Percentiles rank a stretch among this genome's conserved stretches.
These are phyloP conservation scores for Acronicta aceris DNA, from an alignment of 2,888 invertebrate genomes.

Conservation along the genomic window DNA sequence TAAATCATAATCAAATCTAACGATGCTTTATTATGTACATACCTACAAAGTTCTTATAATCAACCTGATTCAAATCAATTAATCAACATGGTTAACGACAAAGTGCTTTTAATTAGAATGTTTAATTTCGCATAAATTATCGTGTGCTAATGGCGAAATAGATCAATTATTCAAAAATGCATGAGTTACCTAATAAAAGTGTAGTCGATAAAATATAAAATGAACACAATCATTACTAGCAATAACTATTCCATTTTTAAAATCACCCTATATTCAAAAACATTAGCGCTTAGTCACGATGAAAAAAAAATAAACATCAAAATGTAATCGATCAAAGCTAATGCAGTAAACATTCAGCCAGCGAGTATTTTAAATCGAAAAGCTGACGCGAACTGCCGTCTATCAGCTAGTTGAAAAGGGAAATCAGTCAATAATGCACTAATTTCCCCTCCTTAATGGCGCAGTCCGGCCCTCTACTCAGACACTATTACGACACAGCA, in stretches of 20 bases:
- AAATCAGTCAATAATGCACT: conserved; percentile 89
- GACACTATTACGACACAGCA: conserved; percentile 79
- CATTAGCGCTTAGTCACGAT: conserved; percentile 51
- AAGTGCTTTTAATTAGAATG: conserved; percentile 34
- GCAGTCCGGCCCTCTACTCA: conserved; percentile 70
- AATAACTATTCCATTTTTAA: conserved; percentile 57
- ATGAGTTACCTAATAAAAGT: conserved; percentile 24
- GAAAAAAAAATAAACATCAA: conserved; percentile 50
- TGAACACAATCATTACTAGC: conserved; percentile 37
- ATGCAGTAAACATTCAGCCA: conserved; percentile 71
- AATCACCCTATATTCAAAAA: conserved; percentile 37
- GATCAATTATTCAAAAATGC: conserved; percentile 26
- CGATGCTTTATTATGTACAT: conserved; percentile 22
- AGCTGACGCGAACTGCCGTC: conserved; percentile 72
- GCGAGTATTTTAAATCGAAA: conserved; percentile 80
- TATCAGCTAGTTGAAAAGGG: conserved; percentile 86
- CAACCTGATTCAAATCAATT: conserved; percentile 30
- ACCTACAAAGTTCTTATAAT: conserved; percentile 27
- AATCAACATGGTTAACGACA: conserved; percentile 19
- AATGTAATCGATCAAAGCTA: conserved; percentile 67
- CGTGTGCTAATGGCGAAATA: conserved; percentile 15
- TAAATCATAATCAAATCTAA: conserved; percentile 40
- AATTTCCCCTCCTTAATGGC: conserved; percentile 88
- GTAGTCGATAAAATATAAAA: conserved; percentile 36
- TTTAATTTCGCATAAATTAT: conserved; percentile 36